Evolutionary conservation across 2,797 vertebrate species (phyloP).

Genomic region (Ispidina lecontei): DNA sequence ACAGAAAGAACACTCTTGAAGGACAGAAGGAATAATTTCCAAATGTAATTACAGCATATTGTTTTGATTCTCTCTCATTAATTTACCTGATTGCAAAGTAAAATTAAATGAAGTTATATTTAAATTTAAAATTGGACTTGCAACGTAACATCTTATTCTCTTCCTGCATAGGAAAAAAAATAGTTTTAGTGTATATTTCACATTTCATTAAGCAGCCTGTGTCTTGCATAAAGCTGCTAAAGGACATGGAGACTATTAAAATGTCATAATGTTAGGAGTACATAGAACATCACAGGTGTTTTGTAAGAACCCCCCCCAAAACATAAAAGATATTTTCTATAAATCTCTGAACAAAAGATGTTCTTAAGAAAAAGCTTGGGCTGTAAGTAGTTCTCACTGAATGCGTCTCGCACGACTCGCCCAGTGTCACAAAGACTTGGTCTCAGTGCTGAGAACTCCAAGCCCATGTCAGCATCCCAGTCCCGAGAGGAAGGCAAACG

Average conservation of each 20-base stretch:
- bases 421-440: background rate
- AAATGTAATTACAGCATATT: constrained; percentile 83
- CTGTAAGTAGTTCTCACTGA: background rate
- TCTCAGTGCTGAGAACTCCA: background rate
- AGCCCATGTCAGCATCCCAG: fast-evolving
- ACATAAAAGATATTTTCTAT: background rate
- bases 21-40: constrained; percentile 82
- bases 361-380: background rate
- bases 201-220: constrained; percentile 35
- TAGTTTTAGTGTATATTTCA: constrained; percentile 34
- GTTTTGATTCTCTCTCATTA: constrained; percentile 81
- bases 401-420: background rate
- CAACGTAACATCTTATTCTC: constrained; percentile 71
- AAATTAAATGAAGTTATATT: constrained; percentile 82
- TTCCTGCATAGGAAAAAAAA: constrained; percentile 36
- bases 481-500: background rate
- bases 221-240: background rate
- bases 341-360: background rate
- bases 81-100: constrained; percentile 84
- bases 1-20: constrained; percentile 77
- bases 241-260: background rate
- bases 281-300: background rate
- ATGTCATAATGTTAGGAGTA: background rate
- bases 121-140: constrained; percentile 79
- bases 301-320: background rate